Evolutionary conservation across 2,888 invertebrate species (phyloP).

Genomic region (Cantharis nigra): DNA sequence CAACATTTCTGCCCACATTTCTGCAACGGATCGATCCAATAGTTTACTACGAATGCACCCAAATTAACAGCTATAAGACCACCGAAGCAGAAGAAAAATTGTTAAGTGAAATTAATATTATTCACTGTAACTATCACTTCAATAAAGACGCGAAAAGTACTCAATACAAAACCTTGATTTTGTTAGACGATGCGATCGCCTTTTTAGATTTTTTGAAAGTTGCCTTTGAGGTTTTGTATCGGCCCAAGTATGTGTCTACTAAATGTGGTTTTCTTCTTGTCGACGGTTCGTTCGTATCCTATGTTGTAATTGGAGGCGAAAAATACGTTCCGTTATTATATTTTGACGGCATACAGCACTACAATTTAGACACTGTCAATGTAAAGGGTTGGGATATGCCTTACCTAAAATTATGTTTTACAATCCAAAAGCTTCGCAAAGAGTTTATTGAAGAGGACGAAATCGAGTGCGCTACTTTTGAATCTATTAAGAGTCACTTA

Average conservation of each 20-base stretch:
- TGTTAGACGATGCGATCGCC: conserved; percentile 84
- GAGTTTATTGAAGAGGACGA: conserved; percentile 89
- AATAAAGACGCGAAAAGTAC: conserved; percentile 85
- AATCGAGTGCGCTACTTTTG: conserved; percentile 86
- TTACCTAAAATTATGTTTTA: conserved; percentile 92
- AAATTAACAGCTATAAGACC: background rate
- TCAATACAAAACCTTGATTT: conserved; percentile 88
- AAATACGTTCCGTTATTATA: conserved; percentile 92
- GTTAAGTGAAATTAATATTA: conserved; percentile 9
- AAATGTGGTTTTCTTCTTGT: conserved; percentile 90
- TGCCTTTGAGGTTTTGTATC: conserved; percentile 81
- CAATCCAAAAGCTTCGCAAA: conserved; percentile 89
- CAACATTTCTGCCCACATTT: background rate
- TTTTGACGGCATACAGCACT: conserved; percentile 86
- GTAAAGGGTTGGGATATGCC: conserved; percentile 90
- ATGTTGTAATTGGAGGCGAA: conserved; percentile 79
- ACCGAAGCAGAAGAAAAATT: background rate
- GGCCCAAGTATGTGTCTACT: conserved; percentile 67
- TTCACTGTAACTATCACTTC: conserved; percentile 77
- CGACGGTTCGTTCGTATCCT: conserved; percentile 91
- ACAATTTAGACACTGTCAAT: conserved; percentile 83
- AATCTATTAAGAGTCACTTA: conserved; percentile 88
- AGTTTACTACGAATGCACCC: background rate
- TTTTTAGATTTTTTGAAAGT: conserved; percentile 89
- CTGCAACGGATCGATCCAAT: background rate